Percentiles rank a stretch among this genome's conserved stretches.
Conservation (phyloP, 2,113 vertebrate genomes). For the Pitta sordida region DNA sequence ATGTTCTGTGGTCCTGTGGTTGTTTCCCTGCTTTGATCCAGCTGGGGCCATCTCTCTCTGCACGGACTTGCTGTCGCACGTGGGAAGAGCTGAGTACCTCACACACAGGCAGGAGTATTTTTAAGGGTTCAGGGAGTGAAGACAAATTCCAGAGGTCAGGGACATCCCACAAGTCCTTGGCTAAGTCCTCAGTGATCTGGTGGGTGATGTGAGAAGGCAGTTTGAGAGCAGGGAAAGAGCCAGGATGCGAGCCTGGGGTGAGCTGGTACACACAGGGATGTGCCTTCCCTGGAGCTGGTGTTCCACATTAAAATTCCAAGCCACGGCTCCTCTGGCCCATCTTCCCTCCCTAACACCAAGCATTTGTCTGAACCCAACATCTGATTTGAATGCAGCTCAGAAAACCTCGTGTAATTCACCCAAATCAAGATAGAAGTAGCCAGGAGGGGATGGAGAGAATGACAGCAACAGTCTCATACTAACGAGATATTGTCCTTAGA, state of each 20-base stretch:
- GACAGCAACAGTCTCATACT: not conserved
- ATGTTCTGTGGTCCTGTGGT: not conserved
- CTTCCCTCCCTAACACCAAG: not conserved
- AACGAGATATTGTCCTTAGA: conserved; percentile 26
- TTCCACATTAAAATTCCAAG: not conserved
- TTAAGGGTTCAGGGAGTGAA: not conserved
- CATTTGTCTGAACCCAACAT: not conserved
- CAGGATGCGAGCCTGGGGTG: not conserved
- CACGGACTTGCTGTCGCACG: fast-evolving
- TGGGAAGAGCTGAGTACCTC: not conserved
- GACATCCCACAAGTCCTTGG: not conserved
- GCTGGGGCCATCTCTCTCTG: not conserved
- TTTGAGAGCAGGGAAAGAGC: not conserved
- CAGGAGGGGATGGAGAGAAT: not conserved
- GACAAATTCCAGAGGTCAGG: not conserved
- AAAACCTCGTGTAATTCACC: conserved; percentile 15
- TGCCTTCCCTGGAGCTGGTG: not conserved
- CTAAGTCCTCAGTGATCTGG: not conserved
- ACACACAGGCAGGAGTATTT: not conserved
- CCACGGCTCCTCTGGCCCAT: not conserved
- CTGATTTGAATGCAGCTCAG: conserved; percentile 40
- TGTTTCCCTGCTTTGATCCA: not conserved
- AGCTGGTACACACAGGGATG: not conserved
- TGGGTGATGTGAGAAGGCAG: not conserved
- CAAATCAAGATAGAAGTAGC: conserved; percentile 12